Evolutionary conservation across 2,113 vertebrate species (phyloP).

Genomic region (Abramis brama): DNA sequence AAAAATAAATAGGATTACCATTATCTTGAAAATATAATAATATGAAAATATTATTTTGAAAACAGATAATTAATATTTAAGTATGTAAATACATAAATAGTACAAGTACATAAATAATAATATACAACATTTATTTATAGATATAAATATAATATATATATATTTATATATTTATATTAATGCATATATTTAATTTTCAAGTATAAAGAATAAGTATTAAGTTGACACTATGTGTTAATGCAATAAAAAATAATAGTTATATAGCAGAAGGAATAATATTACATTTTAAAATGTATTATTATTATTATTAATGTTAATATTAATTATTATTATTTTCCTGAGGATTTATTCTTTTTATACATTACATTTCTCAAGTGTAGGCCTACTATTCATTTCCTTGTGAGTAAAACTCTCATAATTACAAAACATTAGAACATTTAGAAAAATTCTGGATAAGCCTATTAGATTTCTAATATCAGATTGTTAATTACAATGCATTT

Average conservation of each 20-base stretch:
- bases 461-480: not conserved
- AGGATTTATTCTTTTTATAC: not conserved
- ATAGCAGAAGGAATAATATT: too few relatives aligned
- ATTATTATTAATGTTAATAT: too few relatives aligned
- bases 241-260: too few relatives aligned
- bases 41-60: not conserved
- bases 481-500: constrained; percentile 15
- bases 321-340: too few relatives aligned
- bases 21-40: not conserved
- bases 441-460: not conserved
- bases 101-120: not conserved
- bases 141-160: too few relatives aligned
- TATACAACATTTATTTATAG: not conserved
- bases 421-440: not conserved
- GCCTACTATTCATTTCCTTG: not conserved
- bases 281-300: too few relatives aligned
- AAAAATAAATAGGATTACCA: not conserved
- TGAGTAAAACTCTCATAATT: not conserved
- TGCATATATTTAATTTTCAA: not conserved
- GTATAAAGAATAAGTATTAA: too few relatives aligned
- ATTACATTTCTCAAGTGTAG: constrained; percentile 2
- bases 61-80: not conserved
- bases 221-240: too few relatives aligned
- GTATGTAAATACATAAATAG: too few relatives aligned
- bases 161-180: too few relatives aligned